Conservation (phyloP, 1,140 invertebrate species). For the Sycophaga agraensis region DNA sequence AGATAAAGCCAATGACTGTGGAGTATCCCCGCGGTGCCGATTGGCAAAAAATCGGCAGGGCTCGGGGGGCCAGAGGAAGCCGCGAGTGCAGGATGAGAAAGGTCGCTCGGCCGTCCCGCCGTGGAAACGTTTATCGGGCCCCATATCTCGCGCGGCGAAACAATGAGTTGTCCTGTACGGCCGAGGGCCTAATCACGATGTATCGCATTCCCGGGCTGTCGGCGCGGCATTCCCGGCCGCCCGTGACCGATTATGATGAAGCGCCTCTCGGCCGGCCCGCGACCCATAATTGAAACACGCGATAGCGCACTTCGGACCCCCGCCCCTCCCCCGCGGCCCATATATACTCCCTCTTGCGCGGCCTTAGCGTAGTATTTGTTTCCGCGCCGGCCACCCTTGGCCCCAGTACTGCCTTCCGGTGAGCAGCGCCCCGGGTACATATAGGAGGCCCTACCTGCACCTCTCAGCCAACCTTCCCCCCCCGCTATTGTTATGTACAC, state of each 20-base stretch:
- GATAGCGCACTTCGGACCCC: constrained; percentile 53
- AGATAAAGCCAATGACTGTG: constrained; percentile 27
- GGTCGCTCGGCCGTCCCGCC: constrained; percentile 18
- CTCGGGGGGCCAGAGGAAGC: background rate
- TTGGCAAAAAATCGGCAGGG: background rate
- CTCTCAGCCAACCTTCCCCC: too few species aligned
- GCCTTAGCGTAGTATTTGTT: too few species aligned
- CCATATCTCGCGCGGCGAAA: constrained; percentile 12
- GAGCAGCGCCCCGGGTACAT: too few species aligned
- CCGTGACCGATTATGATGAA: constrained; percentile 58
- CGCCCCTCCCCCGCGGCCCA: too few species aligned
- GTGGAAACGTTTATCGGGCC: constrained; percentile 38
- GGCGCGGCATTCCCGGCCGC: constrained; percentile 33
- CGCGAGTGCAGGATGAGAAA: constrained; percentile 22
- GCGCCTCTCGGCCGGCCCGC: constrained; percentile 39
- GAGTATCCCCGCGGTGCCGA: background rate
- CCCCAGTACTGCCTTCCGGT: too few species aligned
- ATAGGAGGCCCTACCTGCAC: too few species aligned
- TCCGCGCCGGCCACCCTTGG: too few species aligned
- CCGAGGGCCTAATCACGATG: constrained; percentile 56
- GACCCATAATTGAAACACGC: constrained; percentile 53
- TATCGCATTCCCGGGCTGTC: constrained; percentile 58
- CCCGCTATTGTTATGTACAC: too few species aligned
- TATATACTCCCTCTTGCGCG: too few species aligned
- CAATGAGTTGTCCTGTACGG: constrained; percentile 22